Evolutionary conservation across 2,113 vertebrate genomes (phyloP), one percentile per base, ranked within the genome.

Genomic region (Protobothrops flavoviridis): DNA sequence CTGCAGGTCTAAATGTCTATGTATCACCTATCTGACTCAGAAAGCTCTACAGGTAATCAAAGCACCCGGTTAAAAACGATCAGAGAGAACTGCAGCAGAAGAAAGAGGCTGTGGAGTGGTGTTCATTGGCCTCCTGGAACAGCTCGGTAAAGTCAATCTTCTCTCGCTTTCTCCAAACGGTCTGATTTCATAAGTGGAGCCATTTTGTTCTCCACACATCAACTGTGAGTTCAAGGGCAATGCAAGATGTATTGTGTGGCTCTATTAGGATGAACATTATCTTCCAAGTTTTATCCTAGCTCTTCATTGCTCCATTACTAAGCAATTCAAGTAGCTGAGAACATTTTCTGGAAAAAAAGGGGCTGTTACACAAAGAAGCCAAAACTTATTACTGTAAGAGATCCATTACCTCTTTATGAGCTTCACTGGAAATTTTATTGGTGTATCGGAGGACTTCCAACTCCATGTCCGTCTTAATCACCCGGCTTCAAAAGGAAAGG

Each of bases 381-480:
- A 94, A 64, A 92, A 97, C 96, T 96, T 96, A 96, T 95, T 91
- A 95, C 94, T 94, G 93, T 90, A 89, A 96, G 56, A 87, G 74
- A 94, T 91, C 87, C 90, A 97, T 98, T 97, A 99, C 99, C 99
- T 99, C 98, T 97, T 98, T 98, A 97, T 99, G 99, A 93, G 99
- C 99, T 95, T 99, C 99, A 6, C 99, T 99, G 97, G 99, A 99
- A 96, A 99, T 97, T 95, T 97, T 98, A 97, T 99, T 99, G 94
- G 99, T 99, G 96, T 99, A 99, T 88, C 99, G 98, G 94, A 99
- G 95, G 91, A 99, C 98, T 97, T 99, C 99, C 97, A 99, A 96
- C 97, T 99, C 99, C 99, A 99, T 99, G 96, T 99, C 98, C 0
- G 98, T 99, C 97, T 99, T 99, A 94, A 98, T 95, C 90, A 99